phyloP scores from a whole-genome alignment of 2,113 vertebrate genomes.

The Phrynosoma platyrhinos region DNA sequence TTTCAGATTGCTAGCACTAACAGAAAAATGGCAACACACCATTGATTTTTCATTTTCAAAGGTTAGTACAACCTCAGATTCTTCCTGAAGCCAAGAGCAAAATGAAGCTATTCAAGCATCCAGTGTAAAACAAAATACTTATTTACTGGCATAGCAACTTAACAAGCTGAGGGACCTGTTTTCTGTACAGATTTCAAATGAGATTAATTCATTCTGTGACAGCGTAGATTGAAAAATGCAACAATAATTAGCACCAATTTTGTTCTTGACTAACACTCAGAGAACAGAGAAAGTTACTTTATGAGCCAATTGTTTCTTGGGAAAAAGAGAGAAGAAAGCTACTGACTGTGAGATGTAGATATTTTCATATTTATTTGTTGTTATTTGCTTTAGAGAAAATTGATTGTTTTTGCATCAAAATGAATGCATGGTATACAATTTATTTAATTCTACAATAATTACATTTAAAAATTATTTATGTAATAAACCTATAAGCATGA shows the following conservation, averaged over 20 bases:
- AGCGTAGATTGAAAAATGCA: slow-evolving; percentile 49
- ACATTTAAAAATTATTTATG: too few relatives aligned
- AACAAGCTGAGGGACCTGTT: slow-evolving; percentile 60
- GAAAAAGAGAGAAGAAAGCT: slow-evolving; percentile 14
- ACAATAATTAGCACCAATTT: slow-evolving; percentile 61
- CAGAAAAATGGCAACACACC: slow-evolving; percentile 48
- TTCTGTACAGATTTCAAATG: slow-evolving; percentile 48
- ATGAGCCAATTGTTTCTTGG: slow-evolving; percentile 36
- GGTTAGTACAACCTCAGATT: slow-evolving; percentile 53
- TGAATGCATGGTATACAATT: neutral
- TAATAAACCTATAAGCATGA: neutral
- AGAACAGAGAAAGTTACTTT: slow-evolving; percentile 36
- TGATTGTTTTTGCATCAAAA: neutral
- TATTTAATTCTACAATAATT: neutral
- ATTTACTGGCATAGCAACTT: slow-evolving; percentile 57
- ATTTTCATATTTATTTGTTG: too few relatives aligned
- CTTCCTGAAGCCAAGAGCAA: slow-evolving; percentile 53
- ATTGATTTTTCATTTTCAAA: slow-evolving; percentile 71
- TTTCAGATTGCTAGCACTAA: slow-evolving; percentile 54
- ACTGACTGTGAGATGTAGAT: neutral
- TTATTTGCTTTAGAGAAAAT: neutral
- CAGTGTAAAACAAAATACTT: slow-evolving; percentile 62
- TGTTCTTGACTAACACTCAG: slow-evolving; percentile 34
- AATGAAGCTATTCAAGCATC: slow-evolving; percentile 54
- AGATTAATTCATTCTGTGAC: slow-evolving; percentile 57